Evolutionary conservation across 2,888 invertebrate species (phyloP), one percentile per base, ranked within the genome.

Genomic region (Agonopterix subpropinquella): DNA sequence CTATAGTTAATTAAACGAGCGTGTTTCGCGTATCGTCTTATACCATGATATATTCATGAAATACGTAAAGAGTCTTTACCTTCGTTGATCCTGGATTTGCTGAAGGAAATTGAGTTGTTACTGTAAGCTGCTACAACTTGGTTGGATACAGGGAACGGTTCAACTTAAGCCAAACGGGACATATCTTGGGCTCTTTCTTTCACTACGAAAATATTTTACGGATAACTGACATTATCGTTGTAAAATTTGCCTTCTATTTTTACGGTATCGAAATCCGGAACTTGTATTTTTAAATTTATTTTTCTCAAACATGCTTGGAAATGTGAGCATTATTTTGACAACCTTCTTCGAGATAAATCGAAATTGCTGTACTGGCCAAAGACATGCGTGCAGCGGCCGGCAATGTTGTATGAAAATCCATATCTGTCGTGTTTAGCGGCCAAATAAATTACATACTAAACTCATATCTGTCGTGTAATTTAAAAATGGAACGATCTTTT

Each of bases 81-180:
- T 75, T 70, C 62, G 59, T 65, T 75, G 73, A 79, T 73, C 79
- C 78, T 62, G 77, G 78, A 73, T 79, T 79, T 76, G 66, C 65
- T 67, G 63, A 65, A 70, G 70, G 70, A 78, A 80, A 80, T 80
- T 79, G 79, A 73, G 76, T 77, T 48, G 48, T 51, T 48, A 48
- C 46, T 72, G 73, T 77, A 77, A 79, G 78, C 79, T 76, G 67
- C 67, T 66, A 69, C 66, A 73, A 71, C 70, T 62, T 64, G 61
- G 64, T 58, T 58, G 57, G 70, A 69, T 66, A 71, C 62, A 62
- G 66, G 66, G 63, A 68, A 67, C 68, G 64, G 67, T 66, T 58
- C 57, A 55, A 57, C 61, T 56, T 71, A 75, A 75, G 71, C 70
- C 64, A 56, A 64, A 62, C 63, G 59, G 62, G 60, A 63, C 58